Evolutionary conservation across 2,888 invertebrate genomes (phyloP).

Genomic region (Epirrita christyi): DNA sequence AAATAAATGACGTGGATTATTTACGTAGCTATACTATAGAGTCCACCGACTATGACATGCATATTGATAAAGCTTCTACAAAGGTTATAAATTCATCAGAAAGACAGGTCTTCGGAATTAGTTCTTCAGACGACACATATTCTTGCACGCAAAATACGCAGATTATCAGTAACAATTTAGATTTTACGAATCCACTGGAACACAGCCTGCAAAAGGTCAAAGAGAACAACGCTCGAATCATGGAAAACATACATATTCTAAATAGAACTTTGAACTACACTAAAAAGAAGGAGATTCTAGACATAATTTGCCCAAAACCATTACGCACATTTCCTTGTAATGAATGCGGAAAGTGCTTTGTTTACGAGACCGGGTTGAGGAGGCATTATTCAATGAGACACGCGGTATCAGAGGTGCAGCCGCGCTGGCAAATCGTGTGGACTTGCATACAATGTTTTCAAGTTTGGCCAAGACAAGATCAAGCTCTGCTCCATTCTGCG

Average conservation of each 20-base stretch:
- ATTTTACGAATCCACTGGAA: slow-evolving; percentile 64
- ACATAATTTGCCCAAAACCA: slow-evolving; percentile 63
- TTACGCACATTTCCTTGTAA: slow-evolving; percentile 68
- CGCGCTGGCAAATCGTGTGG: slow-evolving; percentile 79
- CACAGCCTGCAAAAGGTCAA: slow-evolving; percentile 76
- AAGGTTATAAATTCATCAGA: slow-evolving; percentile 8
- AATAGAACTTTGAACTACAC: slow-evolving; percentile 76
- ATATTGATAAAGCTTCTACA: background rate
- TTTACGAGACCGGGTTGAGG: slow-evolving; percentile 75
- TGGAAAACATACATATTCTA: slow-evolving; percentile 78
- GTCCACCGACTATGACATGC: background rate
- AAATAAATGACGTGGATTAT: slow-evolving; percentile 39
- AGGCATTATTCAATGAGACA: slow-evolving; percentile 72
- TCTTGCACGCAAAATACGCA: slow-evolving; percentile 3
- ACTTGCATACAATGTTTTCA: slow-evolving; percentile 79
- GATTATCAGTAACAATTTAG: slow-evolving; percentile 6
- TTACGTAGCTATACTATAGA: slow-evolving; percentile 6
- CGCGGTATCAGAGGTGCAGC: slow-evolving; percentile 59
- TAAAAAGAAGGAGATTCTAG: slow-evolving; percentile 73
- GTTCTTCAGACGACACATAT: slow-evolving; percentile 1
- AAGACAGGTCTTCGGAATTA: background rate
- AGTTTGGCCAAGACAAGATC: slow-evolving; percentile 74
- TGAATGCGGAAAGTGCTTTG: slow-evolving; percentile 77
- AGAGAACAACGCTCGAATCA: slow-evolving; percentile 77
- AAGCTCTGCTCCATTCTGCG: slow-evolving; percentile 65